A percentile compares a stretch with the other conserved stretches of the same genome.
These are phyloP conservation scores for Octopus sinensis DNA, from an alignment of 1,140 invertebrate species.

Conservation along the genomic window DNA sequence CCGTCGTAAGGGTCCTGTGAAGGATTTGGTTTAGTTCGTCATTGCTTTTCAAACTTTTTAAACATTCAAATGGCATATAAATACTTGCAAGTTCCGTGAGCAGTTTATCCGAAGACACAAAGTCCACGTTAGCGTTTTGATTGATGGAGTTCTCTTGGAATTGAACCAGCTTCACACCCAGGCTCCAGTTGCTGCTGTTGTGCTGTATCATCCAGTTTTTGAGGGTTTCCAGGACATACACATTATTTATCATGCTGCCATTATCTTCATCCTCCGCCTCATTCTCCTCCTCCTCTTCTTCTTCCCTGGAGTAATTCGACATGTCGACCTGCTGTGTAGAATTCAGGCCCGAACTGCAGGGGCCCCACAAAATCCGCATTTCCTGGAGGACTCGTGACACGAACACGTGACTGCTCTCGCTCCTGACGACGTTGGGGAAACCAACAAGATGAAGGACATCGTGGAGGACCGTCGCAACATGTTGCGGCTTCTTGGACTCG, in stretches of 20 bases:
- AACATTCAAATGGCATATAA: neutral
- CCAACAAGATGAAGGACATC: neutral
- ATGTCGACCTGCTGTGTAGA: neutral
- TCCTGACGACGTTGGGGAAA: neutral
- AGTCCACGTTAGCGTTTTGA: neutral
- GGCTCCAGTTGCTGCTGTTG: slow-evolving; percentile 3
- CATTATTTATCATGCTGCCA: neutral
- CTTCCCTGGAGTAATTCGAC: neutral
- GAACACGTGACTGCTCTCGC: neutral
- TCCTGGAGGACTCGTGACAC: neutral
- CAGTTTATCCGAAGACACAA: neutral
- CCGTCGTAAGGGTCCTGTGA: neutral
- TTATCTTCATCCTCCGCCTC: neutral
- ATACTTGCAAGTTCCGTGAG: neutral
- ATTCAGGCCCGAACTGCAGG: neutral
- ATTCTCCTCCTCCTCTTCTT: neutral
- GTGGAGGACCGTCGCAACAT: neutral
- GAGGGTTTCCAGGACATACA: neutral
- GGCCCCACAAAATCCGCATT: neutral
- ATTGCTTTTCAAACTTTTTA: neutral
- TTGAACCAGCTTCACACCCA: neutral
- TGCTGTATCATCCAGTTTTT: neutral
- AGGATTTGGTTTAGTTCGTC: neutral
- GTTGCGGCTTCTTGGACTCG: neutral
- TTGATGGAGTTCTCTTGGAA: neutral